A percentile compares a stretch with the other conserved stretches of the same genome.
Evolutionary conservation across 2,113 vertebrate species (phyloP).

Genomic region (Sceloporus undulatus): DNA sequence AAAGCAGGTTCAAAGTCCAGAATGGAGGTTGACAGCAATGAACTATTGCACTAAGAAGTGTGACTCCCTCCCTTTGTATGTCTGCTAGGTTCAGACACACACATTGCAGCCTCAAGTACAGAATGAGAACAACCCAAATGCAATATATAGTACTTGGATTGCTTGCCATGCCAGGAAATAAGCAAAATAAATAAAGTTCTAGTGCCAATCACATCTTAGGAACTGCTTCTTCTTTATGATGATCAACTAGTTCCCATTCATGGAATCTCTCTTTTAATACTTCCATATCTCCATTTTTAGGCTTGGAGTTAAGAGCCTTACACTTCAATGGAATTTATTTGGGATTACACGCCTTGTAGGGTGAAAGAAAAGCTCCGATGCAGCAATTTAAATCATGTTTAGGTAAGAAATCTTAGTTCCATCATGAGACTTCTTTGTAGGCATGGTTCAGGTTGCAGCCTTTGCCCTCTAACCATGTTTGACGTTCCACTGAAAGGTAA

Average conservation of each 20-base stretch:
- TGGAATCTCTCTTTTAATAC: background rate
- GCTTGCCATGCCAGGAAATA: background rate
- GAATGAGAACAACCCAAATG: background rate
- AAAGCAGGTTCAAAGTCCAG: background rate
- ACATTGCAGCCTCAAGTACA: background rate
- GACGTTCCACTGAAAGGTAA: conserved; percentile 12
- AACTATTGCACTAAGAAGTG: background rate
- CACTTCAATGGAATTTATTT: background rate
- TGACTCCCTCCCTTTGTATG: too few species aligned
- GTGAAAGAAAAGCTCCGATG: background rate
- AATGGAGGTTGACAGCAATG: background rate
- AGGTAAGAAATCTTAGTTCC: background rate
- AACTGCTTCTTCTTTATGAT: background rate
- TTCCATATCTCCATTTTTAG: background rate
- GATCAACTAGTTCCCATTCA: background rate
- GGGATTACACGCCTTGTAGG: background rate
- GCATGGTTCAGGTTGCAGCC: background rate
- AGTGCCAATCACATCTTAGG: background rate
- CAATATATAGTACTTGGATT: background rate
- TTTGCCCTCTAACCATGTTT: background rate
- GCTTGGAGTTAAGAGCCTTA: background rate
- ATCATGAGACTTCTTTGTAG: background rate
- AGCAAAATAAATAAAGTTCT: background rate
- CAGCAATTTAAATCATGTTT: background rate
- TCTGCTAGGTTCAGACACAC: background rate